Base-by-base conservation (phyloP, 2,113 vertebrate genomes). In the Lathamus discolor region DNA sequence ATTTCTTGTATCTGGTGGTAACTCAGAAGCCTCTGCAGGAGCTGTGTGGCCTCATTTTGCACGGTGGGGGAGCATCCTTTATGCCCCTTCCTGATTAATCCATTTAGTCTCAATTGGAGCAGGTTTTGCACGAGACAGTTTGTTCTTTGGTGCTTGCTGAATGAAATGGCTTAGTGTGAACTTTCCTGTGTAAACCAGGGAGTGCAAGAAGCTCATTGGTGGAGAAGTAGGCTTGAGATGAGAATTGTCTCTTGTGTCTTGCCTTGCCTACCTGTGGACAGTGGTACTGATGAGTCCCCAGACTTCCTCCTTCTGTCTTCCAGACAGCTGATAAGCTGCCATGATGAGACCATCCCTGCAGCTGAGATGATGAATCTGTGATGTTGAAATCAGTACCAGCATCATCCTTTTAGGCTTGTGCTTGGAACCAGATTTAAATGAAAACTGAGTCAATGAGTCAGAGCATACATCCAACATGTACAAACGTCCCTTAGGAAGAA, bases 401-500 rank as follows among this genome's bases (percentile, higher is more conserved):
- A 62, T 85, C 70, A 37, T 68, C n/a, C 57, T 83, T 37, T 39
- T 15, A 39, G 64, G 48, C 48, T 7, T 82, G 62, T 72, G 29
- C 48, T 89, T 69, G 78, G 63, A 82, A 91, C 69, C 68, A 75
- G 55, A 31, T 24, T 64, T 12, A 66, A 41, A 59, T 83, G 44
- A 75, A 57, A 78, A 29, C 57, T 94, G 93, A 91, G 78, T 96
- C 96, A 97, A 77, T 94, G 93, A 91, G 78, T 96, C 96, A 97
- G 81, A 83, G 78, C 49, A 7, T 11, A 6, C 10, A 85, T 64
- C 67, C 67, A 92, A 67, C 31, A 27, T 7, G 7, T 91, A 44
- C 46, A 59, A n/a, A 72, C 13, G 0, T 76, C 79, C 63, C 82
- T 66, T 37, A 49, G 90, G 74, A 86, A 79, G 63, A 76, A 49